Conservation (phyloP, 2,888 invertebrate genomes). For the Agrypnus murinus region DNA sequence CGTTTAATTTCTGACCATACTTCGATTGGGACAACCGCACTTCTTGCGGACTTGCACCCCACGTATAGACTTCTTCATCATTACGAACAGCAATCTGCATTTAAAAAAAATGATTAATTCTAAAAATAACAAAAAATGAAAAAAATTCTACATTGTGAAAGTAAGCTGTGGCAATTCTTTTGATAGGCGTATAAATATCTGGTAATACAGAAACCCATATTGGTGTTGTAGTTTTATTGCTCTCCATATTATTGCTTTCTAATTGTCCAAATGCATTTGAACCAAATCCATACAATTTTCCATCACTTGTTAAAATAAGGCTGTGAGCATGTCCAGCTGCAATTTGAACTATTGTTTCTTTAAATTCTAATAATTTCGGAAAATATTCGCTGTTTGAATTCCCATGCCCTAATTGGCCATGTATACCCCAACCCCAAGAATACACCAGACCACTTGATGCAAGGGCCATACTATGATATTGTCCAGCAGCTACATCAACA, state of each 20-base stretch:
- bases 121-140: too few relatives aligned
- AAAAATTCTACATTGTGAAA: constrained; percentile 81
- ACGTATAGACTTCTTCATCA: constrained; percentile 80
- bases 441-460: constrained; percentile 86
- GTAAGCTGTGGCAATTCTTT: constrained; percentile 79
- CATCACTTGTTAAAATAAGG: constrained; percentile 79
- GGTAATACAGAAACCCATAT: constrained; percentile 73
- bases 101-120: neutral
- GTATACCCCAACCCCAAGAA: constrained; percentile 97
- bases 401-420: constrained; percentile 93
- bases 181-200: constrained; percentile 69
- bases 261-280: constrained; percentile 88
- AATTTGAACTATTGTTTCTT: constrained; percentile 72
- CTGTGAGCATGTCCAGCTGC: constrained; percentile 84
- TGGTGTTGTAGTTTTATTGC: constrained; percentile 78
- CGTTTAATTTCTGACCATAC: constrained; percentile 58
- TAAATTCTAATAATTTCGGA: constrained; percentile 71
- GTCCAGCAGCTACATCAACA: constrained; percentile 85
- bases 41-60: constrained; percentile 87
- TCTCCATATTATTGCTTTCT: constrained; percentile 70
- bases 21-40: constrained; percentile 77
- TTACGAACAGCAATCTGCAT: constrained; percentile 79
- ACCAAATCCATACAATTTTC: constrained; percentile 81
- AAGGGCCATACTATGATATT: constrained; percentile 91
- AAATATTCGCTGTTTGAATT: constrained; percentile 80